Evolutionary conservation across 2,113 vertebrate species (phyloP).

Genomic region (Platysternon megacephalum): DNA sequence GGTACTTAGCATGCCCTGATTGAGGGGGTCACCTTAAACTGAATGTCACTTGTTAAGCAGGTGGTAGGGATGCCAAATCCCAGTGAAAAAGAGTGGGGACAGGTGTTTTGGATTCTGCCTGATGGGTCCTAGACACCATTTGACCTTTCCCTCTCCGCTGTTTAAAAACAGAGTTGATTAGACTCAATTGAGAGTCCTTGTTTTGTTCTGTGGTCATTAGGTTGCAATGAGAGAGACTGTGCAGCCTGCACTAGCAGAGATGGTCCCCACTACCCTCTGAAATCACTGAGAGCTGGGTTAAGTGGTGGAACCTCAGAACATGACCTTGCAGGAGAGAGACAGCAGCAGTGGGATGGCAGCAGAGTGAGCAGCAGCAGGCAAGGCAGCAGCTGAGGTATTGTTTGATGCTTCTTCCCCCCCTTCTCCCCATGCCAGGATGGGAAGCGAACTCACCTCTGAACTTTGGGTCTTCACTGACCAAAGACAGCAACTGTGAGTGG

Average conservation of each 20-base stretch:
- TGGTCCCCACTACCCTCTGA: not conserved
- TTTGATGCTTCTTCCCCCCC: not conserved
- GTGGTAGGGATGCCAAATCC: not conserved
- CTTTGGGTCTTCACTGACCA: not conserved
- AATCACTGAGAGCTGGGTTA: not conserved
- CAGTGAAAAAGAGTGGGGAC: not conserved
- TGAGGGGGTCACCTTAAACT: not conserved
- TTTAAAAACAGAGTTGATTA: not conserved
- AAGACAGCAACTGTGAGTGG: not conserved
- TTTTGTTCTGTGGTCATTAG: not conserved
- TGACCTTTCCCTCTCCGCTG: not conserved
- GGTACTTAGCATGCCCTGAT: not conserved
- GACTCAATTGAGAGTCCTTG: not conserved
- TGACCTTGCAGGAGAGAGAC: not conserved
- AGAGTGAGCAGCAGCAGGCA: not conserved
- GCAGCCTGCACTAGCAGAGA: not conserved
- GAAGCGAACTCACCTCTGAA: not conserved
- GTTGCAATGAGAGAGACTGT: not conserved
- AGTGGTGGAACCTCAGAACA: not conserved
- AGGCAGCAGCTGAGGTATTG: not conserved
- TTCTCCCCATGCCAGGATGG: not conserved
- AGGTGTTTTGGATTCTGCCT: not conserved
- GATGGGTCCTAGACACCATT: not conserved
- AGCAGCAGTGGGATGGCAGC: not conserved
- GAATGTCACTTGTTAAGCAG: not conserved